Conservation (phyloP, 1,140 invertebrate genomes). For the Drosophila navojoa region DNA sequence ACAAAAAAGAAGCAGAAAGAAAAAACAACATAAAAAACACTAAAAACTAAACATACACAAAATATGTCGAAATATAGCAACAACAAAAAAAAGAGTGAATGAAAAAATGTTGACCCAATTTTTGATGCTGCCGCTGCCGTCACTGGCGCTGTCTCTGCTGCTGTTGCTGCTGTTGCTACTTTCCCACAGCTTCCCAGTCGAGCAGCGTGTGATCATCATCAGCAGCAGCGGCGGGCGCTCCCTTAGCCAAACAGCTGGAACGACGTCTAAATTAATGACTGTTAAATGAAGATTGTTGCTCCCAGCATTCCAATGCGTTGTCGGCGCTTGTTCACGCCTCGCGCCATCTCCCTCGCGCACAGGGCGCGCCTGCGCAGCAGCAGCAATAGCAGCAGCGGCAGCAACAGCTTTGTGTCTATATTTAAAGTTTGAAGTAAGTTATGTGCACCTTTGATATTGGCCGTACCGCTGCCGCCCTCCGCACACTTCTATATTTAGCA, state of each 20-base stretch:
- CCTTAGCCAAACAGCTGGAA: conserved; percentile 70
- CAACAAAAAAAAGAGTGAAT: conserved; percentile 78
- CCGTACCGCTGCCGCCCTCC: conserved; percentile 17
- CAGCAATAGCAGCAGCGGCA: neutral
- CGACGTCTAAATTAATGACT: conserved; percentile 82
- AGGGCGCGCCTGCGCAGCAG: conserved; percentile 70
- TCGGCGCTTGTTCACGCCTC: conserved; percentile 31
- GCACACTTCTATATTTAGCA: conserved; percentile 35
- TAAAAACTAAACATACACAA: conserved; percentile 77
- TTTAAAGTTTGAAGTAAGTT: conserved; percentile 56
- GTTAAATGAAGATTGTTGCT: conserved; percentile 78
- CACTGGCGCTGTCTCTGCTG: conserved; percentile 27
- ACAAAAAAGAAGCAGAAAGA: conserved; percentile 31
- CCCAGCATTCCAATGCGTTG: conserved; percentile 47
- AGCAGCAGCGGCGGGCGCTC: conserved; percentile 50
- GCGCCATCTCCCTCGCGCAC: conserved; percentile 10
- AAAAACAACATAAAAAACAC: conserved; percentile 52
- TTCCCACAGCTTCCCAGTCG: conserved; percentile 73
- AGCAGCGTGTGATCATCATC: conserved; percentile 74
- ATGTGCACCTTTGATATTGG: conserved; percentile 48
- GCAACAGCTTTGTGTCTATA: conserved; percentile 51
- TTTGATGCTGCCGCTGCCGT: conserved; percentile 53
- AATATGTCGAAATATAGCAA: conserved; percentile 77
- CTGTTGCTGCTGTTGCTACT: conserved; percentile 59
- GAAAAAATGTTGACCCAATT: conserved; percentile 84